Evolutionary conservation across 2,888 invertebrate genomes (phyloP), one percentile per base, ranked within the genome.

Genomic region (Pheosia tremula): DNA sequence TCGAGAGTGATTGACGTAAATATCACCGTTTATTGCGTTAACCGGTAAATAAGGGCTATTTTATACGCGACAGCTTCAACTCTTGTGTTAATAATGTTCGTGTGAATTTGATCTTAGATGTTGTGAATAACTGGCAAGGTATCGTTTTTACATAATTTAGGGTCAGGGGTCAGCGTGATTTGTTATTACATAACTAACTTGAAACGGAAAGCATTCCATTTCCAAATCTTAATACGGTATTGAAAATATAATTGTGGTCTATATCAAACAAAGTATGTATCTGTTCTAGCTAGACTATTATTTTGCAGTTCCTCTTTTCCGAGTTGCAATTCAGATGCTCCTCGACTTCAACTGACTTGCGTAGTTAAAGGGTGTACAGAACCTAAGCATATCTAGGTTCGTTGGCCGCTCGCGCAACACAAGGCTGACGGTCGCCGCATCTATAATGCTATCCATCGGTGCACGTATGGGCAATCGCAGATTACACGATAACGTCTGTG

Each of bases 391-490:
- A 58, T 61, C 63, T 59, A 58, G 61, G 71, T 65, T 72, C 61
- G 57, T 69, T 68, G 67, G 56, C 66, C 58, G 61, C 57, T 65
- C 61, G 63, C 66, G 66, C 67, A 75, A 74, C 60, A 55, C 13
- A n/a, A n/a, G 59, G 66, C 61, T 63, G 59, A 64, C 68, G 67
- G 61, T 37, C 59, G 38, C 54, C 52, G 69, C 69, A 68, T 70
- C 60, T 11, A 50, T 63, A 74, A 69, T 70, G 57, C 43, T 57
- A 50, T 60, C 65, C 71, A 72, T 74, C 71, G 58, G 60, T 59
- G 62, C 56, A 72, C 67, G 64, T 61, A 56, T 55, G 57, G 62
- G 64, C 69, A 67, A 68, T 64, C 57, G 41, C 56, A 61, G 64
- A 62, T 52, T 60, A 59, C 60, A 55, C 63, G 47, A 60, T 61